These are phyloP conservation scores for Ceriagrion tenellum DNA, from an alignment of 2,888 invertebrate genomes.

Conservation along the genomic window DNA sequence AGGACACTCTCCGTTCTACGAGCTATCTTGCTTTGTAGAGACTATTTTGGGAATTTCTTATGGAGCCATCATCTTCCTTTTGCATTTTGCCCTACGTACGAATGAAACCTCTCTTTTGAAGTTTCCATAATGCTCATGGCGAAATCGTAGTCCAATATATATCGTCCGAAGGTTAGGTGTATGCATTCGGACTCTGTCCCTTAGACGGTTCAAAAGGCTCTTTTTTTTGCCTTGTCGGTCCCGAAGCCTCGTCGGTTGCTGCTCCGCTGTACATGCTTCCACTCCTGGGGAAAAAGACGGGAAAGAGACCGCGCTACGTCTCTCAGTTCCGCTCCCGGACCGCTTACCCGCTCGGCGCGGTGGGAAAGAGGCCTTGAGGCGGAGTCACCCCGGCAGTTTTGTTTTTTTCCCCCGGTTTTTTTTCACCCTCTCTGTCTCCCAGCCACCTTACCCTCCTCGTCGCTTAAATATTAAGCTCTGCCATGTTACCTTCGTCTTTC, in stretches of 20 bases:
- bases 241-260: not conserved
- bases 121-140: no score
- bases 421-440: not conserved
- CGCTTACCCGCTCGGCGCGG: not conserved
- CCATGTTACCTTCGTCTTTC: not conserved
- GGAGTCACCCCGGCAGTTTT: not conserved
- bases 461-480: conserved; percentile 19
- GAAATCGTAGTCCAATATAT: no score
- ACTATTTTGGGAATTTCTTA: no score
- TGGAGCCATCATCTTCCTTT: no score
- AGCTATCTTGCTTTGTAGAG: no score
- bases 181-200: no score
- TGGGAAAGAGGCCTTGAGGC: not conserved
- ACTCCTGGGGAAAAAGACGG: not conserved
- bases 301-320: not conserved
- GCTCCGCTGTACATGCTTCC: not conserved
- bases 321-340: not conserved
- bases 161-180: no score
- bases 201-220: no score
- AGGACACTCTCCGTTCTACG: no score
- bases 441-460: not conserved
- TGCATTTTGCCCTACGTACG: no score
- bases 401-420: conserved; percentile 14
- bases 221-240: not conserved
- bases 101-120: no score